Base-by-base conservation (phyloP, 1,140 invertebrate species). In the Capitella teleta region DNA sequence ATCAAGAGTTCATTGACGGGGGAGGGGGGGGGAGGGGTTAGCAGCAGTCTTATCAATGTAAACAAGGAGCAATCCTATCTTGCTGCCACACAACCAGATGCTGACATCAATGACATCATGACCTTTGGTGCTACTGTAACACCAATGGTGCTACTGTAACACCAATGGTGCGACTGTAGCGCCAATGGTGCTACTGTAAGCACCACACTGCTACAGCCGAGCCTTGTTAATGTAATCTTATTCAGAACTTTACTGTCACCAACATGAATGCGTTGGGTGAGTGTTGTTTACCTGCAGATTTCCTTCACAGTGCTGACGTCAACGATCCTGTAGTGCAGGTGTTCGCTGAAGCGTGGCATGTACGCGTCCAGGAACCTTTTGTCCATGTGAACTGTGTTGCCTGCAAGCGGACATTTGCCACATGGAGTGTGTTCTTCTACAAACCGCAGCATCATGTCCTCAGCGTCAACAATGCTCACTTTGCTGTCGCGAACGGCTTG, bases 281-380 rank as follows among this genome's bases (percentile, higher is more conserved):
- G 45, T 26, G 14, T 32, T 32, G n/a, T 49, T 58, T 70, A 78
- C 78, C 68, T 78, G 38, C 70, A 72, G 21, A 96, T 61, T 74
- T 95, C 91, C 70, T 94, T 95, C 1, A 96, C 72, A 2, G 84
- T 80, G 28, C 84, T 88, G 3, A 95, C 90, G 79, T 98, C 93
- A 45, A 97, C 82, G 21, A 90, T 83, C 61, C 92, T 79, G 72
- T 97, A 95, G 71, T 96, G 89, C 48, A 96, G 74, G 70, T 91
- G 86, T 10, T 82, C 61, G 61, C 85, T 55, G 28, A 73, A 64
- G 4, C 54, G 43, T 10, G 68, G 68, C 70, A 72, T 71, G 53
- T 70, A 66, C 54, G 63, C 66, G 19, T 63, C 49, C 1, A 73
- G 59, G 53, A 73, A 73, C 46, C 43, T 47, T 47, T 58, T 65